Base-by-base conservation (phyloP, 2,888 invertebrate species). In the Eupeodes luniger region DNA sequence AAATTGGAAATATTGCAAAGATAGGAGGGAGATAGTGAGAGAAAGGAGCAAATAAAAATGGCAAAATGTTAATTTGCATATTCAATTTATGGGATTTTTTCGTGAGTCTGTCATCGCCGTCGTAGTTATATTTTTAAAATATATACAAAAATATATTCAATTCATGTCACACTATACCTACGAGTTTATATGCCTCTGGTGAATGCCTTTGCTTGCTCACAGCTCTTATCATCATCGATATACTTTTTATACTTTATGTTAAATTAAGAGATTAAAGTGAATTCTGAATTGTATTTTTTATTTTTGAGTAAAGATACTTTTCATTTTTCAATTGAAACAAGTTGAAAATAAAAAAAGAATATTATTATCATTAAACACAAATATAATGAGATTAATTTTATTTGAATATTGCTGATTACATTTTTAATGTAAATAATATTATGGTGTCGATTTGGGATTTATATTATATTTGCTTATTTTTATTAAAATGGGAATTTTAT, bases 241-340 rank as follows among this genome's bases (percentile, higher is more conserved):
- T 55, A 75, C 19, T 19, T 19, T 19, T 19, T 19, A 19, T 19
- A 19, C 64, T 78, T 81, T 78, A 81, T 78, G 74, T 85, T 81
- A 81, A 85, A 85, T 85, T 78, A 85, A 85, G 85, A 81, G 78
- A 81, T 85, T 81, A 70, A 62, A 80, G n/a, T 67, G 53, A 27
- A 44, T 34, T 44, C 44, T 12, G 75, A 11, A 51, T 62, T 62
- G 40, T 49, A 3, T 51, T 76, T 62, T 36, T 47, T 49, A 19
- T 40, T 11, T 40, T 70, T 14, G 27, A 27, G 27, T 27, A 27
- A 27, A 27, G 27, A 27, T 27, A 27, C 27, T 40, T 40, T 40
- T 40, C 9, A 40, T 40, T 40, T 40, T 27, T 27, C 27, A 27
- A 27, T 27, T 27, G 27, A 27, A 40, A 40, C 1, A 40, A 40